Evolutionary conservation across 1,140 invertebrate genomes (phyloP).

Genomic region (Mactra quadrangularis): DNA sequence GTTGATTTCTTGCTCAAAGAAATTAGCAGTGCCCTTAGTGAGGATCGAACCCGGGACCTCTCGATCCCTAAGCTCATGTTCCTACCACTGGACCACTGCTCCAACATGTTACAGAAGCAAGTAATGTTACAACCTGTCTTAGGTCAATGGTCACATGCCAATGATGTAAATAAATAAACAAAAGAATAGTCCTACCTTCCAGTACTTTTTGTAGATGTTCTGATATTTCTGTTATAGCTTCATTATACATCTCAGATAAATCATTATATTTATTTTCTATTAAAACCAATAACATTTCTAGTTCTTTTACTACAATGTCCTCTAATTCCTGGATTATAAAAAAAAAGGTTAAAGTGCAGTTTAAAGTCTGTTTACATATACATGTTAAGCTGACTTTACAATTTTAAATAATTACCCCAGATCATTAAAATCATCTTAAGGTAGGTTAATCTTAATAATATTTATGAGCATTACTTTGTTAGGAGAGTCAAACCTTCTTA

Average conservation of each 20-base stretch:
- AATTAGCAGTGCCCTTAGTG: no score
- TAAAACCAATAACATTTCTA: not conserved
- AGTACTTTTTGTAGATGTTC: not conserved
- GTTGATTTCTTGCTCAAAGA: no score
- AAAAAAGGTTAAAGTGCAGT: not conserved
- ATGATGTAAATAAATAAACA: no score
- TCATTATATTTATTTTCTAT: not conserved
- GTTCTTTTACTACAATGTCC: constrained; percentile 4
- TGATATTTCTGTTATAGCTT: constrained; percentile 25
- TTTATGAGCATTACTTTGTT: no score
- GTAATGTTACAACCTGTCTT: no score
- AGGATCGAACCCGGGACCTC: no score
- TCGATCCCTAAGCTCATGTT: no score
- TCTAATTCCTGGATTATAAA: constrained; percentile 16
- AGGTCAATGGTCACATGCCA: no score
- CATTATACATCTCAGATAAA: constrained; percentile 25
- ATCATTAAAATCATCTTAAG: not conserved
- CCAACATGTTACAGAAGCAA: no score
- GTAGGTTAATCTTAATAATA: not conserved
- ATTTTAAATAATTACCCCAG: no score
- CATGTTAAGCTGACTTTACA: not conserved
- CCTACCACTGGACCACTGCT: no score
- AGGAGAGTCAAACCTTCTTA: no score
- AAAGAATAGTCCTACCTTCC: constrained; percentile 22
- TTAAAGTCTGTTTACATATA: not conserved